These are phyloP conservation scores for Eupsilia transversa DNA, from an alignment of 2,888 invertebrate species.

Conservation along the genomic window DNA sequence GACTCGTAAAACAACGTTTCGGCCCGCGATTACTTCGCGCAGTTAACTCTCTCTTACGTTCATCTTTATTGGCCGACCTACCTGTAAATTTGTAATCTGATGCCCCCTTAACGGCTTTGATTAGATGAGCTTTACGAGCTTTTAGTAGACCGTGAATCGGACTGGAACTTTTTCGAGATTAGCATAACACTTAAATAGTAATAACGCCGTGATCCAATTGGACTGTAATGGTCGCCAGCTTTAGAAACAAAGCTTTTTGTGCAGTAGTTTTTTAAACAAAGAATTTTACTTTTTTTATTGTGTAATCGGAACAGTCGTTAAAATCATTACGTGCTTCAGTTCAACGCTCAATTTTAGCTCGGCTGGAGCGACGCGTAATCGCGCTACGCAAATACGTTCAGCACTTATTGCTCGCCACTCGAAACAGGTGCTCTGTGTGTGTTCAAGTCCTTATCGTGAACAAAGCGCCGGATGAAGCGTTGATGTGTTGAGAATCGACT, in stretches of 20 bases:
- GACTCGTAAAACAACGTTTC: slow-evolving; percentile 84
- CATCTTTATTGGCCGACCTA: slow-evolving; percentile 85
- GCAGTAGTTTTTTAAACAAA: slow-evolving; percentile 44
- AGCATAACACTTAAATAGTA: slow-evolving; percentile 63
- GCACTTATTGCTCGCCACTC: slow-evolving; percentile 86
- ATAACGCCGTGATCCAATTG: slow-evolving; percentile 54
- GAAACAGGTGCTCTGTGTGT: slow-evolving; percentile 85
- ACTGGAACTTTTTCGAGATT: slow-evolving; percentile 62
- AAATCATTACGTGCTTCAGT: slow-evolving; percentile 66
- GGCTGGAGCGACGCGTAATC: slow-evolving; percentile 82
- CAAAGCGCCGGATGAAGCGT: slow-evolving; percentile 82
- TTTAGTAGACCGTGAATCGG: slow-evolving; percentile 73
- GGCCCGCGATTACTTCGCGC: slow-evolving; percentile 82
- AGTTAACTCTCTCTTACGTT: slow-evolving; percentile 88
- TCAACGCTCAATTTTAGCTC: slow-evolving; percentile 73
- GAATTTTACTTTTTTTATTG: slow-evolving; percentile 57
- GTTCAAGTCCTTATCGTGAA: slow-evolving; percentile 82
- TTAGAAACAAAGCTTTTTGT: slow-evolving; percentile 26
- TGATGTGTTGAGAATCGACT: slow-evolving; percentile 73
- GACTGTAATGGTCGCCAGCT: slow-evolving; percentile 15
- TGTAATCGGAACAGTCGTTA: slow-evolving; percentile 61
- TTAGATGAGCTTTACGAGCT: slow-evolving; percentile 78
- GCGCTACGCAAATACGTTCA: slow-evolving; percentile 87
- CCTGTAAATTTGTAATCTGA: slow-evolving; percentile 87
- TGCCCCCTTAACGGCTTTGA: slow-evolving; percentile 81